phyloP scores from a whole-genome alignment of 2,797 vertebrate genomes.

The Lindbergichthys nudifrons region DNA sequence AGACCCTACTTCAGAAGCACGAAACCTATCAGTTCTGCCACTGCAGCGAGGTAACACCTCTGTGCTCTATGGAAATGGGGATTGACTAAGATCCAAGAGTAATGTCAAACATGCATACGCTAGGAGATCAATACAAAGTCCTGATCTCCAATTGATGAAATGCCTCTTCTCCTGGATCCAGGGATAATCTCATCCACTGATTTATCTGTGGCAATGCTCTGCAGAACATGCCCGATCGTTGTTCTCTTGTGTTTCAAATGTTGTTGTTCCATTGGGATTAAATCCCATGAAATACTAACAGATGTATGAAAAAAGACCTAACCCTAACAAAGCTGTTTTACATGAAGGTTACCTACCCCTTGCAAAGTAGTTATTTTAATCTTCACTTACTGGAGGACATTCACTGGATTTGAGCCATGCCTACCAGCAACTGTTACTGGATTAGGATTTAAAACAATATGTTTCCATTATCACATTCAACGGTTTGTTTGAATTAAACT shows the following conservation, averaged over 20 bases:
- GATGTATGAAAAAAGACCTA: too few relatives aligned
- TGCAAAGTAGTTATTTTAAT: neutral
- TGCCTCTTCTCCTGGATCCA: conserved; percentile 62
- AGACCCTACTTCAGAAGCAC: conserved; percentile 19
- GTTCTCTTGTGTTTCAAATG: conserved; percentile 37
- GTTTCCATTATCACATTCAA: conserved; percentile 42
- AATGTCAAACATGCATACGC: conserved; percentile 72
- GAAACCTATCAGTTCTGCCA: conserved; percentile 35
- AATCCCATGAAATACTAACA: neutral
- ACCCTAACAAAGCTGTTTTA: neutral
- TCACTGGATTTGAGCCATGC: conserved; percentile 40
- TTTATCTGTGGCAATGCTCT: conserved; percentile 74
- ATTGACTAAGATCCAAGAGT: conserved; percentile 62
- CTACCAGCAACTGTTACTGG: conserved; percentile 22
- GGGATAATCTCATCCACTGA: conserved; percentile 77
- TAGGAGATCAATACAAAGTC: conserved; percentile 73
- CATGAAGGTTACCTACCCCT: neutral
- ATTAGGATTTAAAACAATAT: conserved; percentile 33
- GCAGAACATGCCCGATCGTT: conserved; percentile 65
- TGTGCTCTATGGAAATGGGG: conserved; percentile 55
- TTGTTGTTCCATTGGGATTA: conserved; percentile 1
- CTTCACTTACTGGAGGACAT: conserved; percentile 9
- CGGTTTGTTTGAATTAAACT: conserved; percentile 31
- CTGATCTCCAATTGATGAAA: conserved; percentile 84
- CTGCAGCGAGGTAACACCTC: conserved; percentile 34